Base-by-base conservation (phyloP, 2,888 invertebrate genomes). In the Biston stratarius region DNA sequence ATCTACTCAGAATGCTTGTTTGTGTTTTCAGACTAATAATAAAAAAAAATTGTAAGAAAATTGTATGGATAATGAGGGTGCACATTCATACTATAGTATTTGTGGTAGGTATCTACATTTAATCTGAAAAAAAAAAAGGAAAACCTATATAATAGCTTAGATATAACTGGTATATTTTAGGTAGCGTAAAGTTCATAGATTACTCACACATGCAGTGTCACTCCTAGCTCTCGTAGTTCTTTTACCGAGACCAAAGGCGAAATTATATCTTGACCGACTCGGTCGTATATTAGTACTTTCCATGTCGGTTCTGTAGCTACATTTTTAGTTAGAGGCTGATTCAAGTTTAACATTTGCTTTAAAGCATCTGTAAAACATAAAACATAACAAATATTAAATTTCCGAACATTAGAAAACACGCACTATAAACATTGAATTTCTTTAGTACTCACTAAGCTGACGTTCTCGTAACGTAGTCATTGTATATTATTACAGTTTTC, bases 261-360 rank as follows among this genome's bases (percentile, higher is more conserved):
- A 79, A 99, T 99, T 58, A 99, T 99, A 86, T 99, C 99, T 92
- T 99, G 99, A 5, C 99, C 99, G 76, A 97, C 96, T 80, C 98
- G 96, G 88, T 99, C 99, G 84, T 99, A 99, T 71, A 99, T 96
- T 70, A 99, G 94, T 66, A 99, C 96, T 94, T 99, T 99, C 99
- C 99, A 99, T 12, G 97, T 96, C 34, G 99, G 99, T 91, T 99
- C 98, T 45, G 96, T 95, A 10, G 96, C 95, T 55, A 96, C 94
- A 67, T 96, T 94, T 87, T 97, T 98, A 3, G 96, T 96, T 71
- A 96, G 94, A 44, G 97, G 96, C 78, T 96, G 96, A 90, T 99
- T 99, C 66, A 99, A 95, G 94, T 99, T 99, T 68, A 99, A 94
- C 99, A 99, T 99, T 93, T 98, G 98, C 94, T 97, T 98, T 73